Evolutionary conservation across 2,113 vertebrate species (phyloP).

Genomic region (Siphamia tubifer): DNA sequence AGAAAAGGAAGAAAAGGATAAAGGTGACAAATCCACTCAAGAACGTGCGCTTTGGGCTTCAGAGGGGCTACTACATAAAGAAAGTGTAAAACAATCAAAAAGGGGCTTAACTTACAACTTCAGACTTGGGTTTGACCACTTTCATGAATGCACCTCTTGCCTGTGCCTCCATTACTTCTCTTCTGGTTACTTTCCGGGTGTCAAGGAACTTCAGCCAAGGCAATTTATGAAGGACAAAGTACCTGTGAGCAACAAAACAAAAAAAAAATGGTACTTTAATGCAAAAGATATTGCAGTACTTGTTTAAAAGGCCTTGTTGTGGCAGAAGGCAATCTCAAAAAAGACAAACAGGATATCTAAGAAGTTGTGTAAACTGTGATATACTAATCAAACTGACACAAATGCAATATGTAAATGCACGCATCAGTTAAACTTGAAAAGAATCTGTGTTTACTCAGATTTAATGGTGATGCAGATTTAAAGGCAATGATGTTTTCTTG

Average conservation of each 20-base stretch:
- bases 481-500: slow-evolving; percentile 58
- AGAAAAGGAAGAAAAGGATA: slow-evolving; percentile 15
- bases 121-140: slow-evolving; percentile 90
- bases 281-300: background rate
- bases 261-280: background rate
- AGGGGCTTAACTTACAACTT: slow-evolving; percentile 68
- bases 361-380: slow-evolving; percentile 28
- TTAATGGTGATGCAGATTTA: slow-evolving; percentile 59
- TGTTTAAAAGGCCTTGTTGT: background rate
- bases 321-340: no score
- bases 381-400: slow-evolving; percentile 53
- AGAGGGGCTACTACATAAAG: slow-evolving; percentile 25
- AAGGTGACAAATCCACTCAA: slow-evolving; percentile 41
- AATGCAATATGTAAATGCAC: slow-evolving; percentile 52
- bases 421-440: slow-evolving; percentile 51
- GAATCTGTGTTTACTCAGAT: slow-evolving; percentile 53
- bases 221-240: slow-evolving; percentile 93
- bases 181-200: slow-evolving; percentile 86
- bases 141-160: slow-evolving; percentile 95
- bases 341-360: slow-evolving; percentile 37
- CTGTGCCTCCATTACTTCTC: slow-evolving; percentile 86
- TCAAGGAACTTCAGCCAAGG: slow-evolving; percentile 93
- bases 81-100: background rate
- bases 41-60: slow-evolving; percentile 28
- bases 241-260: slow-evolving; percentile 76